Conservation (phyloP, 2,888 invertebrate genomes). For the Parascotia fuliginaria region DNA sequence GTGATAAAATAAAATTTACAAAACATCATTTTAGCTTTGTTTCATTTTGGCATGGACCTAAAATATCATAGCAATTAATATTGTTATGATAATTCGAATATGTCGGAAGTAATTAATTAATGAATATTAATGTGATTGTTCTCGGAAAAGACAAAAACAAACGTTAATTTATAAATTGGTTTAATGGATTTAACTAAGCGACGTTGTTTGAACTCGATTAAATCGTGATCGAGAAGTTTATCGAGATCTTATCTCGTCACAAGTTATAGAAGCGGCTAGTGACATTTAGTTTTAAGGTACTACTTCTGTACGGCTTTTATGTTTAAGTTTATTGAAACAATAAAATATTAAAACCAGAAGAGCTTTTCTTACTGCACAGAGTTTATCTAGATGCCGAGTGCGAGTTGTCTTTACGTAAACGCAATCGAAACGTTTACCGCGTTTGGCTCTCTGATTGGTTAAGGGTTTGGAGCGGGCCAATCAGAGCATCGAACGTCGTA, state of each 20-base stretch:
- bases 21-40: neutral
- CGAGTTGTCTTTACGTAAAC: too few relatives aligned
- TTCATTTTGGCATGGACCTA: neutral
- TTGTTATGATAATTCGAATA: constrained; percentile 15
- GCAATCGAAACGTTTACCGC: too few relatives aligned
- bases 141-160: constrained; percentile 28
- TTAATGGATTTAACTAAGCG: constrained; percentile 27
- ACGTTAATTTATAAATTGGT: constrained; percentile 36
- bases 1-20: neutral
- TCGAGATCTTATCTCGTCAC: constrained; percentile 34
- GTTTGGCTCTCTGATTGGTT: too few relatives aligned
- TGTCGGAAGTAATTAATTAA: constrained; percentile 33
- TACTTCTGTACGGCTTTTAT: too few relatives aligned
- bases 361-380: too few relatives aligned
- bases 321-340: too few relatives aligned
- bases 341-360: too few relatives aligned
- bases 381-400: too few relatives aligned
- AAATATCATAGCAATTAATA: constrained; percentile 14
- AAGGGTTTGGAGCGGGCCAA: too few relatives aligned
- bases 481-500: too few relatives aligned
- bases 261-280: constrained; percentile 31
- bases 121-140: neutral
- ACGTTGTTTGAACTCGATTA: constrained; percentile 37
- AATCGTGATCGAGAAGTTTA: constrained; percentile 30
- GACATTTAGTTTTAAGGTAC: too few relatives aligned